phyloP scores from a whole-genome alignment of 2,888 invertebrate genomes.

The Drosophila acutilabella region DNA sequence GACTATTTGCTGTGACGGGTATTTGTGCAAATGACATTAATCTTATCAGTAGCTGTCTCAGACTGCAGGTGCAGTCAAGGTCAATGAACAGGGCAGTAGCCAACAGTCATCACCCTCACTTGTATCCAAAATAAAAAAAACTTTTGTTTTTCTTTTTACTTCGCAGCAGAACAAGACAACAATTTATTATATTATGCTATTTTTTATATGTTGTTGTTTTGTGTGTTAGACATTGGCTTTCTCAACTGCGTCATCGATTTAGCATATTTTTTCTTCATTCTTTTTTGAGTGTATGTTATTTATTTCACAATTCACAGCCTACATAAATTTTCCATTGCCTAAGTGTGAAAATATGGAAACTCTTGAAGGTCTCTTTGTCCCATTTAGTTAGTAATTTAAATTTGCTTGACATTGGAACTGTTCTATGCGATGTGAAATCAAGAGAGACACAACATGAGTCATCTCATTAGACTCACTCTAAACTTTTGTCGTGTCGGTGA shows the following conservation, averaged over 20 bases:
- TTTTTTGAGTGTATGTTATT: constrained; percentile 5
- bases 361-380: constrained; percentile 49
- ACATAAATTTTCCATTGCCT: constrained; percentile 36
- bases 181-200: constrained; percentile 41
- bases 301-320: constrained; percentile 42
- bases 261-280: background rate
- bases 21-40: constrained; percentile 35
- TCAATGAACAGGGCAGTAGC: constrained; percentile 28
- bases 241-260: constrained; percentile 52
- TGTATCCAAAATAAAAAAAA: constrained; percentile 4
- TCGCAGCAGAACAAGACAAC: constrained; percentile 18
- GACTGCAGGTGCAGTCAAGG: constrained; percentile 57
- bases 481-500: background rate
- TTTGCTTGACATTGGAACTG: constrained; percentile 47
- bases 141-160: constrained; percentile 40
- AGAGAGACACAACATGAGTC: constrained; percentile 8
- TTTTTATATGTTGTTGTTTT: constrained; percentile 28
- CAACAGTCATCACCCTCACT: constrained; percentile 6
- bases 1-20: constrained; percentile 34
- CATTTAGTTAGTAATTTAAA: constrained; percentile 39
- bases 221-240: background rate
- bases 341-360: constrained; percentile 57
- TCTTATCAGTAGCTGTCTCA: constrained; percentile 50
- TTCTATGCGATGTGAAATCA: background rate
- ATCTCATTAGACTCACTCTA: constrained; percentile 7